Evolutionary conservation across 2,888 invertebrate species (phyloP), one percentile per base, ranked within the genome.

Genomic region (Phortica okadai): DNA sequence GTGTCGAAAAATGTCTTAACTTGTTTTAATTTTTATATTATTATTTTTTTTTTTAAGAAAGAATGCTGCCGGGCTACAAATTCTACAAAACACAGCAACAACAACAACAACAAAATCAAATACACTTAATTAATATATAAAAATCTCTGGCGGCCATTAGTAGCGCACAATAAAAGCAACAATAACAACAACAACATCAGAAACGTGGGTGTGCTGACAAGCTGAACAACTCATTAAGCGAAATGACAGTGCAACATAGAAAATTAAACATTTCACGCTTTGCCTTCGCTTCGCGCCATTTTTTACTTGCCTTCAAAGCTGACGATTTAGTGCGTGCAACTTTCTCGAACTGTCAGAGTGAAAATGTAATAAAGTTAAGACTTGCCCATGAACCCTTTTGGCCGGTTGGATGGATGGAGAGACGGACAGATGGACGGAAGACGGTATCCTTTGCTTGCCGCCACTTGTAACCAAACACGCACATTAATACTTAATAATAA

Each of bases 401-500:
- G 56, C 56, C 6, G 7, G 8, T 7, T 62, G 1, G 33, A 21
- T 21, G 50, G 14, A 6, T 2, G 50, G 14, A 6, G 2, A 6
- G 50, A 0, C 14, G 50, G 50, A 50, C 8, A 6, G 50, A 21
- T 21, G 21, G 21, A 21, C 21, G 21, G 10, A 45, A 0, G 45
- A 8, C 7, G 59, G 16, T 59, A n/a, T 11, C 3, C n/a, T 16
- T 16, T 59, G 3, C 16, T 6, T 45, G 59, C 8, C 59, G 21
- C 25, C 10, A 10, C 25, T 33, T n/a, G n/a, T 16, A 44, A 67
- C 67, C 67, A 67, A 67, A 67, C 44, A 67, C 67, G 67, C 67
- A 67, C 67, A 67, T 67, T 67, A 67, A 67, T 67, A 67, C 42
- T 67, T 67, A 67, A 67, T 67, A 67, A 67, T 67, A 41, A 42